phyloP scores from a whole-genome alignment of 37 sponge, comb jelly and placozoan species.

The Theonella swinhoei region DNA sequence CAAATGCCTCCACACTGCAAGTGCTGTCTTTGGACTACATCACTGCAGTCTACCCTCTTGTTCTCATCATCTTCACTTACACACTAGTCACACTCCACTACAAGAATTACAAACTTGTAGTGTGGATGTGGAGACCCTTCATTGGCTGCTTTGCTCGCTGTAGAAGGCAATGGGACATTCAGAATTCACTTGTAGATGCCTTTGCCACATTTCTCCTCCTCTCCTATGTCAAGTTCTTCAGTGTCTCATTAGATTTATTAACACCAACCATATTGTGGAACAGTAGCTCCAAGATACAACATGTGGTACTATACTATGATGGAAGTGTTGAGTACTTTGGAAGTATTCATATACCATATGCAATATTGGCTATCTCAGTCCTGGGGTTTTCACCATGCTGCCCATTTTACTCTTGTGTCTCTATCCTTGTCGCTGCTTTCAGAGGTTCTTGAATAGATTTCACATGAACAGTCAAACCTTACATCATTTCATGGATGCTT shows the following conservation, averaged over 20 bases:
- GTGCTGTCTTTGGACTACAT: not conserved
- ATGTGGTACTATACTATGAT: too few relatives aligned
- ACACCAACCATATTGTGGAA: not conserved
- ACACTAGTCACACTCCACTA: not conserved
- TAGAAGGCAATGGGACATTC: not conserved
- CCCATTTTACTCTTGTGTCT: conserved; percentile 3
- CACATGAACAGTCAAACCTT: not conserved
- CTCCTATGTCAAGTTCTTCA: not conserved
- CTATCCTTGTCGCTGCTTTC: not conserved
- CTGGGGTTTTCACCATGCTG: not conserved
- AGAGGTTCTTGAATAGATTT: not conserved
- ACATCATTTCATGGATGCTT: not conserved
- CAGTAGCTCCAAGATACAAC: not conserved
- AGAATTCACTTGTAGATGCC: not conserved
- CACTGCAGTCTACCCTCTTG: not conserved
- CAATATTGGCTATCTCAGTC: not conserved
- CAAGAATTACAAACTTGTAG: not conserved
- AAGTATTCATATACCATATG: not conserved
- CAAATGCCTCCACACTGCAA: not conserved
- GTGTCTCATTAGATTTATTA: not conserved
- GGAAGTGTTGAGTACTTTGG: not conserved
- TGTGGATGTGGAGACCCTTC: not conserved
- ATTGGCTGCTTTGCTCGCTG: not conserved
- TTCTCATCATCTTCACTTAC: not conserved
- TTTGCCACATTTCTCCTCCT: not conserved